These are phyloP conservation scores for Ectemnius cavifrons DNA, from an alignment of 2,888 invertebrate genomes.

Conservation along the genomic window DNA sequence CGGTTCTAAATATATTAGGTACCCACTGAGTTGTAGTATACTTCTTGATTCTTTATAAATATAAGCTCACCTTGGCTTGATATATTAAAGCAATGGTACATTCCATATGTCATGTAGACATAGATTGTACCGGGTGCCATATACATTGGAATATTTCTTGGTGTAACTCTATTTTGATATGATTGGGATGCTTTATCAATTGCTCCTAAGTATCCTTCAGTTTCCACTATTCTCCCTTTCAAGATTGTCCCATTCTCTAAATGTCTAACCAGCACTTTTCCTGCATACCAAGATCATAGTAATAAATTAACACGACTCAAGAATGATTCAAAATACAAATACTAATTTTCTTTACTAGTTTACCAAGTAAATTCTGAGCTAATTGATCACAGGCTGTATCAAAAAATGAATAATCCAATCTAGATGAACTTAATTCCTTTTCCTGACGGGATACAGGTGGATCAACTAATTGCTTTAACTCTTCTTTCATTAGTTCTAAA, in stretches of 20 bases:
- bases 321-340: not conserved
- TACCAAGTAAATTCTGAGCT: slow-evolving; percentile 80
- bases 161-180: slow-evolving; percentile 81
- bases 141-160: slow-evolving; percentile 84
- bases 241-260: slow-evolving; percentile 79
- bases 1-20: slow-evolving; percentile 47
- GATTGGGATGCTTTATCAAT: slow-evolving; percentile 85
- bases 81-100: slow-evolving; percentile 87
- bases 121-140: slow-evolving; percentile 86
- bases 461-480: slow-evolving; percentile 73
- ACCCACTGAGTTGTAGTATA: no score
- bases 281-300: slow-evolving; percentile 63
- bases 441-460: slow-evolving; percentile 70
- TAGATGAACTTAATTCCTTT: slow-evolving; percentile 62
- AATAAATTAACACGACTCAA: not conserved
- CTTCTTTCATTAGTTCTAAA: slow-evolving; percentile 65
- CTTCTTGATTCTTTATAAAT: no score
- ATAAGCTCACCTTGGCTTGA: slow-evolving; percentile 81
- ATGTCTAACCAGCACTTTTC: slow-evolving; percentile 82
- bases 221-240: slow-evolving; percentile 85
- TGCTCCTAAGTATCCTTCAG: slow-evolving; percentile 85
- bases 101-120: slow-evolving; percentile 87
- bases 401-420: slow-evolving; percentile 75
- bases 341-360: not conserved
- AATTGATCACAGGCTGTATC: slow-evolving; percentile 78